These are phyloP conservation scores for Andrena fulva DNA, from an alignment of 2,888 invertebrate species.

Conservation along the genomic window DNA sequence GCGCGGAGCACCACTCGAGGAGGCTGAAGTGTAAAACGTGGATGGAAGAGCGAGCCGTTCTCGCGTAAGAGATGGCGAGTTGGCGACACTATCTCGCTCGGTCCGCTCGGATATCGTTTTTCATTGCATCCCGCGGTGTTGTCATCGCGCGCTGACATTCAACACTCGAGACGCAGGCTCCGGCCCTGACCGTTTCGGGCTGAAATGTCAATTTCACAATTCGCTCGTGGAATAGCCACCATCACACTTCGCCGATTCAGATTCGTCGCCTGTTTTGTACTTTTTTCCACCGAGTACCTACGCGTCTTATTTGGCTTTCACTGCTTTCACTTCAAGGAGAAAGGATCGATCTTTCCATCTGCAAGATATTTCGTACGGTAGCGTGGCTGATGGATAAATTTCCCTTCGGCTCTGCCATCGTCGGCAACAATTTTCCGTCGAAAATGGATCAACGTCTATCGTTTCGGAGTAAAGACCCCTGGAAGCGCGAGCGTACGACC, in stretches of 20 bases:
- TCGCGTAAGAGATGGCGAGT: too few relatives aligned
- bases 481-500: too few relatives aligned
- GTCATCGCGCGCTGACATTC: constrained; percentile 28
- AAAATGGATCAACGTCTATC: too few relatives aligned
- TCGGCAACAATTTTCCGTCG: background rate
- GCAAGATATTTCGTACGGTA: background rate
- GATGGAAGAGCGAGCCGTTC: constrained; percentile 28
- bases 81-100: constrained; percentile 43
- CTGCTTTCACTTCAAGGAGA: constrained; percentile 65
- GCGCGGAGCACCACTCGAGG: constrained; percentile 23
- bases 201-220: constrained; percentile 15
- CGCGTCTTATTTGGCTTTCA: constrained; percentile 54
- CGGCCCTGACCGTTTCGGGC: background rate
- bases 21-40: constrained; percentile 38
- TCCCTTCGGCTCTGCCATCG: background rate
- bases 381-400: background rate
- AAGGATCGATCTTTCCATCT: constrained; percentile 40
- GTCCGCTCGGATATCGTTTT: constrained; percentile 48
- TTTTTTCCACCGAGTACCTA: constrained; percentile 18
- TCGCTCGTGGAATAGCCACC: background rate
- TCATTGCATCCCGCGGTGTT: constrained; percentile 25
- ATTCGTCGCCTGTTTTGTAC: constrained; percentile 25
- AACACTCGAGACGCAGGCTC: background rate
- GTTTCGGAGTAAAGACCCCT: too few relatives aligned
- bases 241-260: background rate